These are phyloP conservation scores for Serrognathus titanus DNA, from an alignment of 2,888 invertebrate genomes.

Conservation along the genomic window DNA sequence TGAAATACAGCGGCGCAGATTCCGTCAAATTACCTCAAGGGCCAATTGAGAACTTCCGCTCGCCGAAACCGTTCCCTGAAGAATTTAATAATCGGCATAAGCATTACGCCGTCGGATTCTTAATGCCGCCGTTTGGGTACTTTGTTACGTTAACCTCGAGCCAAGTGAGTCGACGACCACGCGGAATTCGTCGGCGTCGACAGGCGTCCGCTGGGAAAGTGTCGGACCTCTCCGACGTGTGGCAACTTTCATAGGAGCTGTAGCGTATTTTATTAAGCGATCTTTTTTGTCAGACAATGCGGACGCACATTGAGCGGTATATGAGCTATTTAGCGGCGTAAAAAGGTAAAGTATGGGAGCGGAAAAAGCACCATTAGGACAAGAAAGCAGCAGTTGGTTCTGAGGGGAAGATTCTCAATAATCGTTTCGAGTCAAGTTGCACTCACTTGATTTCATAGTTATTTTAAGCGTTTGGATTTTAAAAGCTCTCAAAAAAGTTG, in stretches of 20 bases:
- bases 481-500: not conserved
- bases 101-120: constrained; percentile 6
- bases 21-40: constrained; percentile 10
- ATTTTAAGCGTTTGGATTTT: constrained; percentile 4
- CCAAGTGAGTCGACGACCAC: not conserved
- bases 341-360: constrained; percentile 30
- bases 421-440: not conserved
- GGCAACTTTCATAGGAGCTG: constrained; percentile 15
- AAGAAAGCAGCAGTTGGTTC: constrained; percentile 39
- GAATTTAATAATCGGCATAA: constrained; percentile 14
- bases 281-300: constrained; percentile 37
- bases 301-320: constrained; percentile 26
- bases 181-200: not conserved
- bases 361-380: constrained; percentile 35
- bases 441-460: constrained; percentile 2
- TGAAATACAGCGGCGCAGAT: constrained; percentile 1
- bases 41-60: constrained; percentile 9
- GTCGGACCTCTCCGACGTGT: not conserved
- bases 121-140: constrained; percentile 11
- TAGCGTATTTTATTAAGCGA: constrained; percentile 38
- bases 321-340: constrained; percentile 36
- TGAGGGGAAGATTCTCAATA: constrained; percentile 19
- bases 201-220: not conserved
- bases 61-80: constrained; percentile 8
- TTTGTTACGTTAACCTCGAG: constrained; percentile 1